These are phyloP conservation scores for Hippopotamyrus pictus DNA, from an alignment of 2,797 vertebrate species.

Conservation along the genomic window DNA sequence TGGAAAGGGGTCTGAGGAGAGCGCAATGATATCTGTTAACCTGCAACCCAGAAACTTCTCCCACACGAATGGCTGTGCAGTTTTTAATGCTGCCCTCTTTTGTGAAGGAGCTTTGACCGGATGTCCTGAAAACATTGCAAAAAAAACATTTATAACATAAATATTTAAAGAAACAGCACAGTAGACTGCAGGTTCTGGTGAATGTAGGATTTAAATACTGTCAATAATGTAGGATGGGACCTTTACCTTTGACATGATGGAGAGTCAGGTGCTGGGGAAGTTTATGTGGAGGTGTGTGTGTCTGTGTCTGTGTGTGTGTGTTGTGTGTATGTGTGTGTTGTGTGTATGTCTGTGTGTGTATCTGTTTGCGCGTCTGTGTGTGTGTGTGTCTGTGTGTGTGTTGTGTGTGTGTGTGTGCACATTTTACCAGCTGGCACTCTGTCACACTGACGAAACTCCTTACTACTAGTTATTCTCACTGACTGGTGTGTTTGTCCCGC, in stretches of 20 bases:
- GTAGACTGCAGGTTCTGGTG: neutral
- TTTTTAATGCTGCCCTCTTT: neutral
- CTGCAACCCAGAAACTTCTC: neutral
- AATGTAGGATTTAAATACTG: neutral
- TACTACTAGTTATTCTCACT: neutral
- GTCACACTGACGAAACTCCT: neutral
- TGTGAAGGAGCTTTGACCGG: neutral
- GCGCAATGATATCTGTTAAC: neutral
- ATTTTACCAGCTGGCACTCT: neutral
- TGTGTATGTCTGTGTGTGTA: neutral
- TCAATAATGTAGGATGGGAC: neutral
- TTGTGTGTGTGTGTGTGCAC: neutral
- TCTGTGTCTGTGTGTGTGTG: neutral
- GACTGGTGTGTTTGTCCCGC: neutral
- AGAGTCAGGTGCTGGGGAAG: neutral
- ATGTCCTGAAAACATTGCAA: neutral
- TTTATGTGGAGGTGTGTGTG: neutral
- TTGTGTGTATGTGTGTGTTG: no score
- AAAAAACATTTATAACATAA: neutral
- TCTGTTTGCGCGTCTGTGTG: no score
- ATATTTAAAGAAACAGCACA: slow-evolving; percentile 3
- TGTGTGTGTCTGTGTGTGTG: no score
- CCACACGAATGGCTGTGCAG: neutral
- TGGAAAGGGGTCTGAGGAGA: neutral
- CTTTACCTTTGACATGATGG: neutral